phyloP scores from a whole-genome alignment of 2,888 invertebrate genomes.

The Myopa tessellatipennis region DNA sequence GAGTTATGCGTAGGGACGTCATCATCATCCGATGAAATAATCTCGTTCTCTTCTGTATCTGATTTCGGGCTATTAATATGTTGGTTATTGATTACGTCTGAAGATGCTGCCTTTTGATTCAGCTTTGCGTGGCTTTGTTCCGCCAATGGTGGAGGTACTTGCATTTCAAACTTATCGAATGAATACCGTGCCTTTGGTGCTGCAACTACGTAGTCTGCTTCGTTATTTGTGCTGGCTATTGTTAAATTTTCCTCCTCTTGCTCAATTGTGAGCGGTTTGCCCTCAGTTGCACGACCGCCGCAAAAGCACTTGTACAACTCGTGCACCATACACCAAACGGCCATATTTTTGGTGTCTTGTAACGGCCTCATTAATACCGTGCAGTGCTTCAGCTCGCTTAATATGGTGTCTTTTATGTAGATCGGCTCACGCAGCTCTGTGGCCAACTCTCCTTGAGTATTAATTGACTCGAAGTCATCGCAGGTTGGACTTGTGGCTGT shows the following conservation, averaged over 20 bases:
- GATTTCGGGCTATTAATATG: neutral
- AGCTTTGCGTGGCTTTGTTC: neutral
- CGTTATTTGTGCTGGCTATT: constrained; percentile 43
- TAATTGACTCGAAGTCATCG: constrained; percentile 29
- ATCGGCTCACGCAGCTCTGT: constrained; percentile 52
- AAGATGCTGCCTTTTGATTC: neutral
- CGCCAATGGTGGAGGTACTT: neutral
- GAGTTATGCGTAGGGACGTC: neutral
- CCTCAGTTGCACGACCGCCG: constrained; percentile 66
- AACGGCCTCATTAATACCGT: constrained; percentile 59
- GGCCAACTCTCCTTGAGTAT: constrained; percentile 32
- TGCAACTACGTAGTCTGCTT: constrained; percentile 36
- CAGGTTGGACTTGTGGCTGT: constrained; percentile 31
- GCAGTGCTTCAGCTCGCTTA: constrained; percentile 59
- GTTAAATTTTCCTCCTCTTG: constrained; percentile 52
- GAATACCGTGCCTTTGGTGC: constrained; percentile 58
- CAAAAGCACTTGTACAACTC: constrained; percentile 77
- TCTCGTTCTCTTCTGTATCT: neutral
- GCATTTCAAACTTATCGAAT: constrained; percentile 58
- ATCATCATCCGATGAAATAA: neutral
- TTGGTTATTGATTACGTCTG: neutral
- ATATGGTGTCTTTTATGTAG: constrained; percentile 54
- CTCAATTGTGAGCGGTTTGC: constrained; percentile 60
- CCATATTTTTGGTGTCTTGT: constrained; percentile 68
- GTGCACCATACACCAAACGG: constrained; percentile 77